phyloP scores from a whole-genome alignment of 2,113 vertebrate species.

The Cheirogaleus medius region DNA sequence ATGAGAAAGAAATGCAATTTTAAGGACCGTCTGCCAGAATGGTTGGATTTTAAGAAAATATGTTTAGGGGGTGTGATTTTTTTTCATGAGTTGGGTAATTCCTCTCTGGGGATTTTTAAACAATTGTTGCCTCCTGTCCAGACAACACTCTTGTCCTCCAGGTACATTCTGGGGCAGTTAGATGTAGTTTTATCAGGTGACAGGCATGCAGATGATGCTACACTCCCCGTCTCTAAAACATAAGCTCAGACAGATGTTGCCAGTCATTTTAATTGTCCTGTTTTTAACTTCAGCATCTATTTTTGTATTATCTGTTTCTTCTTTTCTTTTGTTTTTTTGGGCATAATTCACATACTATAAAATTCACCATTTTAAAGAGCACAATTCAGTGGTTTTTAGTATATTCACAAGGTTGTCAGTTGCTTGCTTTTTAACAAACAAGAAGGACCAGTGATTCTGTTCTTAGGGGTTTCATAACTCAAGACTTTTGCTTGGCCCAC shows the following conservation, averaged over 20 bases:
- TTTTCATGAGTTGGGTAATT: neutral
- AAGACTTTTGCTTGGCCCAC: conserved; percentile 49
- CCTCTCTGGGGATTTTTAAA: neutral
- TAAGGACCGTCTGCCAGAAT: neutral
- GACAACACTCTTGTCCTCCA: neutral
- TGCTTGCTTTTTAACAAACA: neutral
- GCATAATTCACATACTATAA: neutral
- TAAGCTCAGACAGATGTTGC: no score
- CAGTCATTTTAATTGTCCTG: neutral
- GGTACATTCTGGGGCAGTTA: neutral
- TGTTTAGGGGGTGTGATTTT: neutral
- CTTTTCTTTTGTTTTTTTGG: neutral
- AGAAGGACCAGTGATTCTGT: neutral
- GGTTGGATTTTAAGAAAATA: neutral
- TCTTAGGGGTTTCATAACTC: neutral
- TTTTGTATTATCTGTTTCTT: neutral
- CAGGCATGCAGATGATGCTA: accelerated
- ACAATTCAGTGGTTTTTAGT: neutral
- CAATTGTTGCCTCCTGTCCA: neutral
- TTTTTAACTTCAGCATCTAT: neutral
- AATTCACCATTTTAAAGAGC: neutral
- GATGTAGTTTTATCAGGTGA: neutral
- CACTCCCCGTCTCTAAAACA: neutral
- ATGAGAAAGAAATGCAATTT: neutral
- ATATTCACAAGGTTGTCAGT: accelerated